These are phyloP conservation scores for Tinea pellionella DNA, from an alignment of 2,888 invertebrate genomes.

Conservation along the genomic window DNA sequence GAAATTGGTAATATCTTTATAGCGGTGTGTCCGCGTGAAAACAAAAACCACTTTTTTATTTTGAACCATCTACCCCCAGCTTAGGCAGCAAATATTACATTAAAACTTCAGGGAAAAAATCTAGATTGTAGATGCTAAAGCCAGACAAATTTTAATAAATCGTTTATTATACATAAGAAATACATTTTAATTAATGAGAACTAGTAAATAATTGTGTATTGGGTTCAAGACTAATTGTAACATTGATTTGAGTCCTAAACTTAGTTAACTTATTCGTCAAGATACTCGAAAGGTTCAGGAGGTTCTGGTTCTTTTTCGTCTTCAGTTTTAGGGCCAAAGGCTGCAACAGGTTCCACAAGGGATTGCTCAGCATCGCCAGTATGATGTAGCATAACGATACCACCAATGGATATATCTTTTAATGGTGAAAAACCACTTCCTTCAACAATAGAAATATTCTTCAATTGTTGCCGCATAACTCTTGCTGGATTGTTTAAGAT, in stretches of 20 bases:
- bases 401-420: constrained; percentile 94
- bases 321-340: constrained; percentile 90
- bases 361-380: constrained; percentile 83
- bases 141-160: too few species aligned
- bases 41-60: too few species aligned
- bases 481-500: constrained; percentile 95
- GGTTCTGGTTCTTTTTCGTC: constrained; percentile 97
- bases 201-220: not conserved
- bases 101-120: too few species aligned
- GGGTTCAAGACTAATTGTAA: not conserved
- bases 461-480: constrained; percentile 91
- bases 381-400: constrained; percentile 95
- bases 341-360: constrained; percentile 92
- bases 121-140: too few species aligned
- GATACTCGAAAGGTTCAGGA: constrained; percentile 97
- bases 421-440: constrained; percentile 84
- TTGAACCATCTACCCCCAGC: too few species aligned
- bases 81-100: too few species aligned
- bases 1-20: too few species aligned
- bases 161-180: not conserved
- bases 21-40: too few species aligned
- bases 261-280: constrained; percentile 75
- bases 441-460: constrained; percentile 82
- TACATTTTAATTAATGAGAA: not conserved
- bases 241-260: not conserved